Evolutionary conservation across 2,888 invertebrate species (phyloP).

Genomic region (Luffia ferchaultella): DNA sequence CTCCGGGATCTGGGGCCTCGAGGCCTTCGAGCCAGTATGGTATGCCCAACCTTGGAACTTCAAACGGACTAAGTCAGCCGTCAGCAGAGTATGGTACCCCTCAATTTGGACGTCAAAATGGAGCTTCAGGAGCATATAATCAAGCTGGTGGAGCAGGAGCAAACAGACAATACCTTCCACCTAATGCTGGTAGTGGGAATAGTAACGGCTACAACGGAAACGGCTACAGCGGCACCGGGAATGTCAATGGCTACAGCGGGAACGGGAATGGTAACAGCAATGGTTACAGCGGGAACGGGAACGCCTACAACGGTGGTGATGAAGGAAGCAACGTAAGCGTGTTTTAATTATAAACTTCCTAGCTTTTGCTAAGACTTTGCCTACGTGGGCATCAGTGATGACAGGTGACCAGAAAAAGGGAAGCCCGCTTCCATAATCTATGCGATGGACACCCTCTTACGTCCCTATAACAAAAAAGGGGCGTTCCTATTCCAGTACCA

Average conservation of each 20-base stretch:
- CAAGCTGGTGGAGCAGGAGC: constrained; percentile 23
- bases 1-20: constrained; percentile 3
- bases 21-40: constrained; percentile 20
- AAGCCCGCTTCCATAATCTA: too few species aligned
- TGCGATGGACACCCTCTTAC: too few species aligned
- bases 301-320: too few species aligned
- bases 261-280: neutral
- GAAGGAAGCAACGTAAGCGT: constrained; percentile 36
- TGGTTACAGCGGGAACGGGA: constrained; percentile 20
- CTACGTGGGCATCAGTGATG: too few species aligned
- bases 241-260: too few species aligned
- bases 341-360: constrained; percentile 17
- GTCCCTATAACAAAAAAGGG: too few species aligned
- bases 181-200: constrained; percentile 21
- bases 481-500: too few species aligned
- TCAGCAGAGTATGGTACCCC: constrained; percentile 20
- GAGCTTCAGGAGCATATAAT: constrained; percentile 9
- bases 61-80: neutral
- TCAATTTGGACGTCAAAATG: constrained; percentile 11
- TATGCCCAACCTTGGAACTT: constrained; percentile 6
- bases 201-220: too few species aligned
- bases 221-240: too few species aligned
- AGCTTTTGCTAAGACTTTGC: too few species aligned
- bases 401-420: too few species aligned
- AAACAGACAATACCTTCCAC: constrained; percentile 45